Percentiles rank a stretch among this genome's conserved stretches.
Evolutionary conservation across 2,113 vertebrate species (phyloP).

Genomic region (Mystacornis crossleyi): DNA sequence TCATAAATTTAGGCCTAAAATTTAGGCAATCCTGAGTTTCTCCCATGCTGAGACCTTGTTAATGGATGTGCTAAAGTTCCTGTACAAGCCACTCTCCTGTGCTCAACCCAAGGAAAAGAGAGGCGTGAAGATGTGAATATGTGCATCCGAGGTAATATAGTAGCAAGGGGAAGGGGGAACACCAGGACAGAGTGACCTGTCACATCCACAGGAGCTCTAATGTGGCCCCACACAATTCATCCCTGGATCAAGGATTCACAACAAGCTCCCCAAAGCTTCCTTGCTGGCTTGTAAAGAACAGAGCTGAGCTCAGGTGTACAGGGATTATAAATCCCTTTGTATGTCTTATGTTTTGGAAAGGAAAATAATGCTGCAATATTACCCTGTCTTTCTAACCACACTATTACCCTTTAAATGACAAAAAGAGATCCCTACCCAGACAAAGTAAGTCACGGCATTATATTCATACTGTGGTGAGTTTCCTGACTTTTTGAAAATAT

Average conservation of each 20-base stretch:
- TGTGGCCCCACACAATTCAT: neutral
- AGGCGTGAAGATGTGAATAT: neutral
- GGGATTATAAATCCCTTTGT: neutral
- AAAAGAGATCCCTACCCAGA: neutral
- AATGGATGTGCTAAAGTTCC: neutral
- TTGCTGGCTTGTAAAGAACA: neutral
- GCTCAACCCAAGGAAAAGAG: neutral
- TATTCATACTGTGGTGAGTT: fast-evolving
- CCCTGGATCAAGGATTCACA: neutral
- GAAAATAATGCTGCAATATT: neutral
- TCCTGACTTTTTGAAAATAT: neutral
- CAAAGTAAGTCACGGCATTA: neutral
- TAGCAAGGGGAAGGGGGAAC: neutral
- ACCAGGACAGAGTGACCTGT: neutral
- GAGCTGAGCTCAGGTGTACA: neutral
- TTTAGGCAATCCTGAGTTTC: neutral
- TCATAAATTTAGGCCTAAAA: neutral
- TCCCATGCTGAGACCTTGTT: neutral
- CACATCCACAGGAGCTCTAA: neutral
- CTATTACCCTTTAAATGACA: neutral
- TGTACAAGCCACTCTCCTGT: neutral
- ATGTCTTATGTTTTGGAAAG: neutral
- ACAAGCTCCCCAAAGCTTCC: neutral
- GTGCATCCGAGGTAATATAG: fast-evolving
- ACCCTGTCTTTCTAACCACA: neutral